Evolutionary conservation across 64 coral and sea anemone genomes (phyloP), one percentile per base, ranked within the genome.

Genomic region (Platygyra sinensis): DNA sequence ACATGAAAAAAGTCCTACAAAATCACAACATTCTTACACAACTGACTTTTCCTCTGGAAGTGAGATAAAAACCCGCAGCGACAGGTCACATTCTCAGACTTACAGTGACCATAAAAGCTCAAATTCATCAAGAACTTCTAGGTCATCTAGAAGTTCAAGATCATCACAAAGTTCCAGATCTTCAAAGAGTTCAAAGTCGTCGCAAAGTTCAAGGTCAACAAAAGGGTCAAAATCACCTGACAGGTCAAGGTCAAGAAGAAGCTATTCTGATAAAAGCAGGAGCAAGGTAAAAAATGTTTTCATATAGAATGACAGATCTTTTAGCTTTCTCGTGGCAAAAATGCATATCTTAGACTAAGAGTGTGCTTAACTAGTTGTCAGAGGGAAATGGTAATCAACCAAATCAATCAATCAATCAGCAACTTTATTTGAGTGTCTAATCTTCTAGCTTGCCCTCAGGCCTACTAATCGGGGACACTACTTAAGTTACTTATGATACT

Each of bases 11-110:
- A 86, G 22, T 76, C 57, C 31, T 33, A 88, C 76, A 10, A 31
- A 73, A 54, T 72, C 72, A 39, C 85, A 80, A 72, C 57, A 90
- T 71, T 63, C 72, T 19, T 90, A 77, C 51, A 93, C 76, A 52
- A 87, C 73, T 85, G 83, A 80, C 60, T 90, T 87, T 69, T 91
- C 91, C 28, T 91, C 91, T 30, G 77, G 30, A 29, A 91, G 90
- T 91, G 92, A 97, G 51, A 78, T 72, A 36, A 86, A 83, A 88
- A 62, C 51, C 4, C 79, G 54, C 54, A 86, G 75, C 82, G 80
- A 93, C 12, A 76, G 22, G 59, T 87, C 91, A 80, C 49, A 78
- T 54, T 84, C 89, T 25, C 32, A 76, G 67, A 93, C 75, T 51
- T 83, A 61, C 20, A 97, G 83, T 61, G 86, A 89, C 30, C 57